Conservation (phyloP, 2,113 vertebrate genomes). For the Leuciscus idus region DNA sequence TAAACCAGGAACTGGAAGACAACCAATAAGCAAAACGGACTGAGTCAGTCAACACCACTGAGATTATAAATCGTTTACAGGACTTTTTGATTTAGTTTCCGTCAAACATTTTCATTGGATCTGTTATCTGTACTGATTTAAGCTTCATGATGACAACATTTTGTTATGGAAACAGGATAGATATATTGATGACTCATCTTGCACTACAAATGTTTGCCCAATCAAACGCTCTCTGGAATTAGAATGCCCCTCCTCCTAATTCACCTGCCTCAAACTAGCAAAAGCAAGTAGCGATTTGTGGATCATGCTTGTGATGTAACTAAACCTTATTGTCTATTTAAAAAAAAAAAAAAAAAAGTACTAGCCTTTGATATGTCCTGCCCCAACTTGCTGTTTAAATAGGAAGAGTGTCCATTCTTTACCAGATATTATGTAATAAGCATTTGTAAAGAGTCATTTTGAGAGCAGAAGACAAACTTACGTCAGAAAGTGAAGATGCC, state of each 20-base stretch:
- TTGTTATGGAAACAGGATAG: no score
- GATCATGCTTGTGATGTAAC: background rate
- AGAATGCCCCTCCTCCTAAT: background rate
- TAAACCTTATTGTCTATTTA: background rate
- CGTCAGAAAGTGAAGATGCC: background rate
- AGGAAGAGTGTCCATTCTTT: background rate
- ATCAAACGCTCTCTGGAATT: background rate
- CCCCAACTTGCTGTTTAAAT: background rate
- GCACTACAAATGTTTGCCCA: no score
- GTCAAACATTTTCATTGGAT: conserved; percentile 2
- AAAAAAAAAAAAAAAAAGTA: background rate
- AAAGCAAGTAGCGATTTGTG: background rate
- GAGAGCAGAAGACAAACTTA: background rate
- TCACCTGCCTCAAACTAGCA: background rate
- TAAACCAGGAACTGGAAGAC: conserved; percentile 10
- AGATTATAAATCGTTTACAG: background rate
- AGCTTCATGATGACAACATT: no score
- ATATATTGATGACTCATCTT: no score
- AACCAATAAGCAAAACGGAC: background rate
- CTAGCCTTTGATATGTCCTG: background rate
- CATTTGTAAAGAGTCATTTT: background rate
- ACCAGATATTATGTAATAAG: background rate
- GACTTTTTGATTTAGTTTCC: background rate
- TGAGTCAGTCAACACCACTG: background rate
- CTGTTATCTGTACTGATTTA: background rate